phyloP scores from a whole-genome alignment of 2,113 vertebrate genomes.

The Pterocles burchelli region DNA sequence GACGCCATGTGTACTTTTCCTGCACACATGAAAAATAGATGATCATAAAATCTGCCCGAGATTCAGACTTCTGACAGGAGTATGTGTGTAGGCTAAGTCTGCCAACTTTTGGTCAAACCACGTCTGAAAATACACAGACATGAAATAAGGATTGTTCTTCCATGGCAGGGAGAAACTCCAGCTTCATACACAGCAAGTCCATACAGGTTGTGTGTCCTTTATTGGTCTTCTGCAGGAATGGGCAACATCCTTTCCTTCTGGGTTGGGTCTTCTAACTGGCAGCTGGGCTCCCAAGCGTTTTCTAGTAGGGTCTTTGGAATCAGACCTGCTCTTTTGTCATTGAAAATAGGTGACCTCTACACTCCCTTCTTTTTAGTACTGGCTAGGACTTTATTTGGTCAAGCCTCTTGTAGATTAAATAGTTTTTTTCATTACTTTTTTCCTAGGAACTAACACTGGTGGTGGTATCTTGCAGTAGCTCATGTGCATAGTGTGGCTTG shows the following conservation, averaged over 20 bases:
- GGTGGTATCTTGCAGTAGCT: not conserved
- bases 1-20: not conserved
- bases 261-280: not conserved
- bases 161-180: not conserved
- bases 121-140: not conserved
- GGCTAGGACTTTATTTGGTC: not conserved
- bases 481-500: accelerated
- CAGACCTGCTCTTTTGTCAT: accelerated
- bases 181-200: not conserved
- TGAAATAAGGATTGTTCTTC: not conserved
- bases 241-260: not conserved
- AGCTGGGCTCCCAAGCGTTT: not conserved
- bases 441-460: not conserved
- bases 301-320: not conserved
- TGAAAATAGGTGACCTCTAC: not conserved
- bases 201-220: not conserved
- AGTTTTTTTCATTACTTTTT: not conserved
- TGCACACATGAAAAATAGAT: conserved; percentile 13
- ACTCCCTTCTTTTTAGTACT: not conserved
- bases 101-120: conserved; percentile 8
- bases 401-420: not conserved
- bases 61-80: conserved; percentile 20
- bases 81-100: not conserved
- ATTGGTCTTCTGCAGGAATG: not conserved
- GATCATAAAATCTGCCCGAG: conserved; percentile 23